Evolutionary conservation across 2,888 invertebrate species (phyloP).

Genomic region (Orchesella flavescens): DNA sequence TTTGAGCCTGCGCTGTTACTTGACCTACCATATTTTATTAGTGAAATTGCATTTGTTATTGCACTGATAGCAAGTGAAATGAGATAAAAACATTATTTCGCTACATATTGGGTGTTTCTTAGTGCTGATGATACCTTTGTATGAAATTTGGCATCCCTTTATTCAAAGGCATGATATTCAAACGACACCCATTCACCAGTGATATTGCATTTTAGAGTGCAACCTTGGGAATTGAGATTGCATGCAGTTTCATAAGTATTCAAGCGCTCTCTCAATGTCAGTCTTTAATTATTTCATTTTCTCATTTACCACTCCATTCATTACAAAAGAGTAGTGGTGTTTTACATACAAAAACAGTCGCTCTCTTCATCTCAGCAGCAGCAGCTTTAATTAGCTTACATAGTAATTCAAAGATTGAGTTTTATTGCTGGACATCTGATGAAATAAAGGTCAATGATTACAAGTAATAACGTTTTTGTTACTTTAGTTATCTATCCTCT

Average conservation of each 20-base stretch:
- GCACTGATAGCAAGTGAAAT: too few relatives aligned
- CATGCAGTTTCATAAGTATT: not conserved
- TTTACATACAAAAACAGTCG: not conserved
- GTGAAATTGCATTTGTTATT: too few relatives aligned
- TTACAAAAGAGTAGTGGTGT: not conserved
- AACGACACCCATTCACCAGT: not conserved
- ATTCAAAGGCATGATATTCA: not conserved
- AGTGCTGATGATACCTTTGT: too few relatives aligned
- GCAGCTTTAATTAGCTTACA: not conserved
- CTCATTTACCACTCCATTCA: not conserved
- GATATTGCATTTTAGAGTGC: not conserved
- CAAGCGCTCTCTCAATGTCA: not conserved
- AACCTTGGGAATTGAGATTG: not conserved
- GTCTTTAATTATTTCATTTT: too few relatives aligned
- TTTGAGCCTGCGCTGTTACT: not conserved
- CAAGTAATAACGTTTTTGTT: not conserved
- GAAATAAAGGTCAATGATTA: not conserved
- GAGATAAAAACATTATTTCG: too few relatives aligned
- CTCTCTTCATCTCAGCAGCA: not conserved
- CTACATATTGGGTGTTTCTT: too few relatives aligned
- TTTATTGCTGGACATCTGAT: not conserved
- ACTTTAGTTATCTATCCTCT: not conserved
- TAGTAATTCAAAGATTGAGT: not conserved
- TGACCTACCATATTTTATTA: not conserved
- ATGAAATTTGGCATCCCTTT: too few relatives aligned